Base-by-base conservation (phyloP, 2,888 invertebrate species). In the Amorpha juglandis region DNA sequence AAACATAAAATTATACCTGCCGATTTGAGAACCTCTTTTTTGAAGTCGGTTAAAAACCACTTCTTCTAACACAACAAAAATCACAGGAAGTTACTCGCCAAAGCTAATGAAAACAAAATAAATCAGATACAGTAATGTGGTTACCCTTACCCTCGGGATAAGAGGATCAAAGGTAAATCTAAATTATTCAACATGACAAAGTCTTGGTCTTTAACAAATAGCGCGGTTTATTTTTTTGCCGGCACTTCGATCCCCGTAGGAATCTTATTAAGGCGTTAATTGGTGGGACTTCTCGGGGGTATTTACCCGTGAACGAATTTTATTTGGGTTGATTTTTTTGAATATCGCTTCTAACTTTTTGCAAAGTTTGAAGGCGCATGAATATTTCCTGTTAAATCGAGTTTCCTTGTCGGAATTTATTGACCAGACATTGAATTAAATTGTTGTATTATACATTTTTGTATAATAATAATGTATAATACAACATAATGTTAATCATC, bases 111-210 rank as follows among this genome's bases (percentile, higher is more conserved):
- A 69, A 68, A 70, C 71, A 72, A 68, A 74, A 77, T 74, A 76
- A 77, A 77, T 77, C 76, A 77, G 77, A 78, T 70, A 75, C 74
- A 76, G 73, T 76, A 77, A 78, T 74, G 71, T 71, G 74, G 74
- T 72, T 72, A 70, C 71, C 74, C 71, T 75, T 68, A 74, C 78
- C 77, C 78, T 71, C 70, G 79, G 78, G 73, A 75, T 73, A 74
- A 73, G 71, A 76, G 77, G 82, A 78, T 82, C 82, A 82, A 81
- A 82, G 77, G 76, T 74, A 74, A 74, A 75, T 73, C 77, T 76
- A 77, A 82, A 82, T 81, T 79, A 79, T 80, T 79, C 74, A 78
- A 75, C 78, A 73, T 73, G 73, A 74, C 71, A 78, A 78, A 77
- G 72, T 71, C 77, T 73, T 73, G 77, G 76, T 74, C 74, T 71